Conservation (phyloP, 2,888 invertebrate species). For the Tortricodes alternella region DNA sequence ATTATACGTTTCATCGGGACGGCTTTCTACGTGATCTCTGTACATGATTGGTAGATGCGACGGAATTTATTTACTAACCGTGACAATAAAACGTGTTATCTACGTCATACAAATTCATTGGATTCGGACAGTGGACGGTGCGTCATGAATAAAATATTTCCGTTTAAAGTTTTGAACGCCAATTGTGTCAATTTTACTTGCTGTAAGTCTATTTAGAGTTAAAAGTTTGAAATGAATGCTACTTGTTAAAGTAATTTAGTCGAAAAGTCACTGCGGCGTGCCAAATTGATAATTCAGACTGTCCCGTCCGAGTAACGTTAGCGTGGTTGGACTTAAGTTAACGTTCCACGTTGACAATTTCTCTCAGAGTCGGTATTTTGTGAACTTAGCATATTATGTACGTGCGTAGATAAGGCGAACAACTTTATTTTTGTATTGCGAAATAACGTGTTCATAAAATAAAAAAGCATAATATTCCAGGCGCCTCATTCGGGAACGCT, state of each 20-base stretch:
- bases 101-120: constrained; percentile 64
- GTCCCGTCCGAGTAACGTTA: background rate
- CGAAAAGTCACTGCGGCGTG: background rate
- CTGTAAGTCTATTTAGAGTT: constrained; percentile 14
- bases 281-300: constrained; percentile 7
- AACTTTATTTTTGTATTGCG: background rate
- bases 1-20: constrained; percentile 70
- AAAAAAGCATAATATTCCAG: too few species aligned
- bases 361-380: background rate
- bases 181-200: constrained; percentile 21
- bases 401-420: background rate
- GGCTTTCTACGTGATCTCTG: constrained; percentile 65
- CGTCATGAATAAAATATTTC: constrained; percentile 58
- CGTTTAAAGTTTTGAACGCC: constrained; percentile 48
- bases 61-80: constrained; percentile 69
- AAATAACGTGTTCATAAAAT: too few species aligned
- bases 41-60: constrained; percentile 67
- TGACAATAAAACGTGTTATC: constrained; percentile 68
- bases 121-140: constrained; percentile 43
- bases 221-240: background rate
- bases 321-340: background rate
- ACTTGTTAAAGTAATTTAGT: background rate
- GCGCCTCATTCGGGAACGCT: too few species aligned
- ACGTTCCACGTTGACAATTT: background rate
- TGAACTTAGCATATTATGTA: background rate